phyloP scores from a whole-genome alignment of 2,797 vertebrate genomes.

The Poecile montanus region DNA sequence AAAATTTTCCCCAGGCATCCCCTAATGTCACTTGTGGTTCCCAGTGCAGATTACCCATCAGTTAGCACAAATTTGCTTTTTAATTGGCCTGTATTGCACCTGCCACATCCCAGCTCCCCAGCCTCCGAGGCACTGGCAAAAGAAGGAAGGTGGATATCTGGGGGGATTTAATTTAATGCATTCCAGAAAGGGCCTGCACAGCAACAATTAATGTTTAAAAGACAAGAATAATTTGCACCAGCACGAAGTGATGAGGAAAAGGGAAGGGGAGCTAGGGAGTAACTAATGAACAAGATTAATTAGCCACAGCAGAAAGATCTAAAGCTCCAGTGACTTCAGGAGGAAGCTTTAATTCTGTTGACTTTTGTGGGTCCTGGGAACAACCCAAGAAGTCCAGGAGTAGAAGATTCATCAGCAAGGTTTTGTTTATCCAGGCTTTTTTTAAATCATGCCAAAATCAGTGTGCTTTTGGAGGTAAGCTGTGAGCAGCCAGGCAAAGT shows the following conservation, averaged over 20 bases:
- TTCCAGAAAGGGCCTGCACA: slow-evolving; percentile 51
- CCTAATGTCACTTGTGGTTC: slow-evolving; percentile 65
- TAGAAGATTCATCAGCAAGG: background rate
- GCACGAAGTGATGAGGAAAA: slow-evolving; percentile 44
- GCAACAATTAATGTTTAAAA: slow-evolving; percentile 67
- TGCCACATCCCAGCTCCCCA: slow-evolving; percentile 65
- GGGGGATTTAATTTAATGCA: slow-evolving; percentile 52
- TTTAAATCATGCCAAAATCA: background rate
- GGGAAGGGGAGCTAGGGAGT: slow-evolving; percentile 20
- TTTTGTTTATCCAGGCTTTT: background rate
- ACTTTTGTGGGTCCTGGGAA: slow-evolving; percentile 14
- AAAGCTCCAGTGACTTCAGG: background rate
- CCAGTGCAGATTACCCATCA: slow-evolving; percentile 75
- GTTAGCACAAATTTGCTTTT: slow-evolving; percentile 79
- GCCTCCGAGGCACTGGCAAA: slow-evolving; percentile 48
- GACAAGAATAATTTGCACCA: slow-evolving; percentile 23
- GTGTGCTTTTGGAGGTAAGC: background rate
- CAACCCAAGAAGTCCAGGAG: background rate
- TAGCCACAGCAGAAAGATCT: slow-evolving; percentile 35
- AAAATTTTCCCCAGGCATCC: slow-evolving; percentile 74
- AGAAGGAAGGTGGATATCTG: slow-evolving; percentile 52
- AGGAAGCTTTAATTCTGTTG: slow-evolving; percentile 42
- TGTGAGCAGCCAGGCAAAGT: slow-evolving; percentile 8
- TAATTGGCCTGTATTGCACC: slow-evolving; percentile 76
- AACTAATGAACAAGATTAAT: slow-evolving; percentile 53